A percentile compares a stretch with the other conserved stretches of the same genome.
These are phyloP conservation scores for Sacculina carcini DNA, from an alignment of 2,888 invertebrate species.

Conservation along the genomic window DNA sequence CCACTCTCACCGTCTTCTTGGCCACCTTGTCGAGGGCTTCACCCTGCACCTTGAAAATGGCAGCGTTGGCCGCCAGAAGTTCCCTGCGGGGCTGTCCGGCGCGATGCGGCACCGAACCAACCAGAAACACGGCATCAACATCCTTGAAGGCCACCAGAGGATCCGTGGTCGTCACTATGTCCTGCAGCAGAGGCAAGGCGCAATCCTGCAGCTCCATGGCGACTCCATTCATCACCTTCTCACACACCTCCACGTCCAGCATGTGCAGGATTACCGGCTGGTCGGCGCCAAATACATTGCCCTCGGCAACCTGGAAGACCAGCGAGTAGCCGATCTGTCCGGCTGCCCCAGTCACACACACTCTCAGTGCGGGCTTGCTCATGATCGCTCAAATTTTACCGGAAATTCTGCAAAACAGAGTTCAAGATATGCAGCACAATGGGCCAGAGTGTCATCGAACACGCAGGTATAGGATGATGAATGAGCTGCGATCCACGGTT, in stretches of 20 bases:
- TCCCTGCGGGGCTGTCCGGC: slow-evolving; percentile 99
- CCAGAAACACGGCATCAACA: slow-evolving; percentile 81
- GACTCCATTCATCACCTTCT: slow-evolving; percentile 87
- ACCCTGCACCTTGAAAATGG: slow-evolving; percentile 87
- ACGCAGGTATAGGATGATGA: no score
- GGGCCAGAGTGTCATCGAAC: no score
- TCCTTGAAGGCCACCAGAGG: slow-evolving; percentile 80
- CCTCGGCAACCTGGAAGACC: slow-evolving; percentile 76
- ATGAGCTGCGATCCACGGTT: no score
- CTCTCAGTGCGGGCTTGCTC: slow-evolving; percentile 38
- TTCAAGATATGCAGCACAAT: no score
- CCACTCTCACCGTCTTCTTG: slow-evolving; percentile 69
- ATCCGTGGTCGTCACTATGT: slow-evolving; percentile 59
- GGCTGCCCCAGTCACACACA: slow-evolving; percentile 92
- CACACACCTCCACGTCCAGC: slow-evolving; percentile 84
- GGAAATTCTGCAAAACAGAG: no score
- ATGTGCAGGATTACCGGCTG: slow-evolving; percentile 67
- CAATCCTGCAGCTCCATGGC: slow-evolving; percentile 93
- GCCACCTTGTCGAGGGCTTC: slow-evolving; percentile 71
- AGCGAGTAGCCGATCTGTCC: slow-evolving; percentile 97
- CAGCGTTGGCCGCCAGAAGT: slow-evolving; percentile 82
- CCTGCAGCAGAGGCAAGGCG: slow-evolving; percentile 42
- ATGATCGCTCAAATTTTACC: not conserved
- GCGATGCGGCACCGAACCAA: slow-evolving; percentile 92
- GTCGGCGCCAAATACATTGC: slow-evolving; percentile 72